phyloP scores from a whole-genome alignment of 2,113 vertebrate species.

The Arothron firmamentum region DNA sequence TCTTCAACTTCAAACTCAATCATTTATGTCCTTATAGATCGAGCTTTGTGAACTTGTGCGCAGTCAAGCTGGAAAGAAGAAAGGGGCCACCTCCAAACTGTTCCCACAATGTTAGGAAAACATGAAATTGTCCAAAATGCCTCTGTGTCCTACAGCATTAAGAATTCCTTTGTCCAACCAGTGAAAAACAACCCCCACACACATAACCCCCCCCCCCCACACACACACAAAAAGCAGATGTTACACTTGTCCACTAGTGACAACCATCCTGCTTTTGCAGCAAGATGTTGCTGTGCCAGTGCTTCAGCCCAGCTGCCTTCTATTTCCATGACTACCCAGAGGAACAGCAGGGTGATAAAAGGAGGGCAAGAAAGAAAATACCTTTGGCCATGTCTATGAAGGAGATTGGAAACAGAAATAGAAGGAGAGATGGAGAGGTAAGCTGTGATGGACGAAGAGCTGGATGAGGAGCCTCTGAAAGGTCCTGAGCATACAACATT shows the following conservation, averaged over 20 bases:
- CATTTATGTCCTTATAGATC: no score
- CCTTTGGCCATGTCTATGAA: not conserved
- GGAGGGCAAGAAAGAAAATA: not conserved
- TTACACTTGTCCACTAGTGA: not conserved
- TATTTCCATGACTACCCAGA: not conserved
- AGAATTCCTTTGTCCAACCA: no score
- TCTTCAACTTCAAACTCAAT: no score
- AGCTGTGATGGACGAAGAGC: no score
- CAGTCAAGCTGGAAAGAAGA: no score
- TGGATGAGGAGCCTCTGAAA: not conserved
- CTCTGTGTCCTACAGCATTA: no score
- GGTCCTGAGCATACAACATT: not conserved
- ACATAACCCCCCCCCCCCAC: no score
- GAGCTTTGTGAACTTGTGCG: no score
- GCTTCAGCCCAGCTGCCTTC: not conserved
- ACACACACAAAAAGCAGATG: not conserved
- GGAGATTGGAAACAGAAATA: not conserved
- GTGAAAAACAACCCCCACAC: no score
- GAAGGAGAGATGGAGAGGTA: not conserved
- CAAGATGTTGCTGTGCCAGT: not conserved
- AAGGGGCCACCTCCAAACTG: no score
- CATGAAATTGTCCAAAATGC: no score
- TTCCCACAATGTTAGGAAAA: no score
- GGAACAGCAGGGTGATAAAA: not conserved
- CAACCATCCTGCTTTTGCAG: not conserved